Percentiles rank a stretch among this genome's conserved stretches.
Conservation (phyloP, 2,888 invertebrate species). For the Osmoderma eremita region DNA sequence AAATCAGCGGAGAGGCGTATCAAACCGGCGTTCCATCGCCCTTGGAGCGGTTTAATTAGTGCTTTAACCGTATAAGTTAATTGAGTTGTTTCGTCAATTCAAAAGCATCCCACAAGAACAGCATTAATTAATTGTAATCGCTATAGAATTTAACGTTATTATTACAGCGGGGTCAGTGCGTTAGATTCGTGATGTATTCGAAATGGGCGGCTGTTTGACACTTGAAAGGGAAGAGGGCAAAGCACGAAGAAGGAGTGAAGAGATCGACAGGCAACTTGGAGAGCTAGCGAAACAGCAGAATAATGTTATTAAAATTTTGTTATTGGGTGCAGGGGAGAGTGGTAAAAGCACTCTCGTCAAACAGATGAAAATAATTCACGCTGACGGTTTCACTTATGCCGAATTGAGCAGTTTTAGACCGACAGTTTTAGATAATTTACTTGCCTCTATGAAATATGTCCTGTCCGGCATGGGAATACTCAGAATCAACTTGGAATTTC, state of each 20-base stretch:
- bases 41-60: constrained; percentile 36
- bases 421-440: constrained; percentile 72
- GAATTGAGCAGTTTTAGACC: constrained; percentile 72
- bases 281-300: constrained; percentile 69
- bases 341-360: constrained; percentile 76
- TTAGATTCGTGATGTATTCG: constrained; percentile 56
- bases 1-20: constrained; percentile 16
- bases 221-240: constrained; percentile 70
- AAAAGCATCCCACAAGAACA: constrained; percentile 18
- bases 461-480: constrained; percentile 73
- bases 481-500: constrained; percentile 70
- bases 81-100: constrained; percentile 23
- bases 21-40: constrained; percentile 22
- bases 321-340: constrained; percentile 75
- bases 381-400: constrained; percentile 71
- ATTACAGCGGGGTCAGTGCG: constrained; percentile 14
- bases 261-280: constrained; percentile 70
- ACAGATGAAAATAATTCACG: constrained; percentile 77
- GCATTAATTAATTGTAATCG: background rate
- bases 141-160: background rate
- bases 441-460: constrained; percentile 76
- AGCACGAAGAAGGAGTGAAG: constrained; percentile 70
- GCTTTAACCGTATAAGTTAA: constrained; percentile 38
- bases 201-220: constrained; percentile 73
- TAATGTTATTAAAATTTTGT: constrained; percentile 71